Base-by-base conservation (phyloP, 2,113 vertebrate species). In the Hydropotes inermis region DNA sequence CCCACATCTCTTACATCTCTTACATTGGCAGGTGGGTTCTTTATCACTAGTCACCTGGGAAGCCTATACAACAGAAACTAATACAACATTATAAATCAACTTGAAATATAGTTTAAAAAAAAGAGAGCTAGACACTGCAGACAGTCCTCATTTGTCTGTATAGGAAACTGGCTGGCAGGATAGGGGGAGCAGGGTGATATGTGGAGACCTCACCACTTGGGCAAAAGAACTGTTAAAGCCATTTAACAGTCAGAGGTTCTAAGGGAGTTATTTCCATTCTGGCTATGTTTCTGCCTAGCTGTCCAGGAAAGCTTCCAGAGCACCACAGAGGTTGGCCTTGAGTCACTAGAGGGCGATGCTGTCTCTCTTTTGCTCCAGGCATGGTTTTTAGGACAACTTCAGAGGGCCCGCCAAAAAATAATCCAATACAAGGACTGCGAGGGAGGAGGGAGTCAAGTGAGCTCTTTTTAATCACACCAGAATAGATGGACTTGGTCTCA, bases 301-400 rank as follows among this genome's bases (percentile, higher is more conserved):
- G 81, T 28, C 33, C 39, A 1, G 85, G 61, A 79, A 36, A 30
- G 25, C 58, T 19, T 67, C 79, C 52, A 57, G 67, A 36, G 30
- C 14, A 25, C 60, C 13, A 0, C 7, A 2, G 36, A 50, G 47
- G 7, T 27, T 28, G 87, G 50, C 64, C 52, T 54, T 3, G 1
- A 0, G 30, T 82, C 98, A 83, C 98, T 55, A 98, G 98, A 95
- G 96, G 98, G 98, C 92, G 61, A 23, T 95, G 81, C 93, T 8
- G 9, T n/a, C 97, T 76, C 95, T 79, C 23, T 55, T 97, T 23
- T 88, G 70, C 21, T 1, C 54, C 1, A 6, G 0, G 0, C 43
- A 7, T 12, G 36, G 11, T 16, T 0, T 70, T 1, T 36, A 28
- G 39, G 36, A 60, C 5, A 0, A 8, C 12, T 7, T 21, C 70